Conservation (phyloP, 2,113 vertebrate species). For the Hydrochoerus hydrochaeris region DNA sequence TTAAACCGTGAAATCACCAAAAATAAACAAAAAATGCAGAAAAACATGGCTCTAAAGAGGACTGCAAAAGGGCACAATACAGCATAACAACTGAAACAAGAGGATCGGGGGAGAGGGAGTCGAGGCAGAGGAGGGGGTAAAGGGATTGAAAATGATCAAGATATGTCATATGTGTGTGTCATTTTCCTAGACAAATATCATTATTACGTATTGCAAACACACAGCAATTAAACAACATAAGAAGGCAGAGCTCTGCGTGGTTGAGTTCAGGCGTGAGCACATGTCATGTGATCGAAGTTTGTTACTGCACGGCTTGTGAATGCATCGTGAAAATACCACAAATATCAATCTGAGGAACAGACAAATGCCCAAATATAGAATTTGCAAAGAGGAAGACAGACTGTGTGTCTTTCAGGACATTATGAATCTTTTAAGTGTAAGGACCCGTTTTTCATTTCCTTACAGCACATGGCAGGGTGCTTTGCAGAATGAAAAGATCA, state of each 20-base stretch:
- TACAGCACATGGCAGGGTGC: background rate
- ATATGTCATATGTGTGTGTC: too few species aligned
- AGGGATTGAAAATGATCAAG: background rate
- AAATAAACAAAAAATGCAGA: background rate
- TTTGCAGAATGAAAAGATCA: conserved; percentile 18
- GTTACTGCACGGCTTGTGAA: background rate
- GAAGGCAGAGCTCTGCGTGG: background rate
- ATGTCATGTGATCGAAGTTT: background rate
- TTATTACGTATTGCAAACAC: background rate
- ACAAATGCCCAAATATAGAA: background rate
- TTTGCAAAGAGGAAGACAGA: background rate
- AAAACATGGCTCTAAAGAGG: background rate
- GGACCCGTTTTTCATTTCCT: background rate
- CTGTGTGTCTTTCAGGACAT: background rate
- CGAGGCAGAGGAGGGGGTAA: background rate
- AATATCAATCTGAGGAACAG: background rate
- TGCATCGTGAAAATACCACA: accelerated
- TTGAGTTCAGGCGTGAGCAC: too few species aligned
- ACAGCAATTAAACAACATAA: background rate
- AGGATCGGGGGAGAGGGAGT: background rate
- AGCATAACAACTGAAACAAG: background rate
- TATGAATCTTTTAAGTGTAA: background rate
- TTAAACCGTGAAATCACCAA: background rate
- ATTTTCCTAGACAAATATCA: background rate
- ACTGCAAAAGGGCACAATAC: background rate